Evolutionary conservation across 2,888 invertebrate species (phyloP).

Genomic region (Iphiclides podalirius): DNA sequence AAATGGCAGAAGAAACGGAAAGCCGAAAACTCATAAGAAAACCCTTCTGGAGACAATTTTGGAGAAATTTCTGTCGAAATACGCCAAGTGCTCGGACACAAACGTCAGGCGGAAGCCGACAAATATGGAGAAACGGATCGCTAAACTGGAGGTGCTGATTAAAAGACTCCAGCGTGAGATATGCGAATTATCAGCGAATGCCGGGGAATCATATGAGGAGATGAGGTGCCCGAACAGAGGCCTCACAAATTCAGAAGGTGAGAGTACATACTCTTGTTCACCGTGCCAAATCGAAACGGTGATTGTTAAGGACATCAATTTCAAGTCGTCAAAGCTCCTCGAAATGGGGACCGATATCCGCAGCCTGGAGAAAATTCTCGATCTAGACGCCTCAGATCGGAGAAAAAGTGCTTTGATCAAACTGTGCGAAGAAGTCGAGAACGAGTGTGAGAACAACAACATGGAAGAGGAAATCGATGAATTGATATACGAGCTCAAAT

Average conservation of each 20-base stretch:
- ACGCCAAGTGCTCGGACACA: too few relatives aligned
- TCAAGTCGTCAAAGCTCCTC: too few relatives aligned
- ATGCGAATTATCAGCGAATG: constrained; percentile 36
- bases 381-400: too few relatives aligned
- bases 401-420: not conserved
- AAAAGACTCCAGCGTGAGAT: constrained; percentile 52
- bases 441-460: constrained; percentile 21
- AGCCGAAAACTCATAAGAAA: constrained; percentile 12
- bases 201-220: constrained; percentile 17
- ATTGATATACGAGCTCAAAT: constrained; percentile 31
- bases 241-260: constrained; percentile 7
- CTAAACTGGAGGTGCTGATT: constrained; percentile 46
- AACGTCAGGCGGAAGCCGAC: too few relatives aligned
- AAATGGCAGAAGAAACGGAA: not conserved
- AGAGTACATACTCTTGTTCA: constrained; percentile 17
- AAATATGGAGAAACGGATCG: constrained; percentile 37
- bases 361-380: too few relatives aligned
- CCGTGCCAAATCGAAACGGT: constrained; percentile 13
- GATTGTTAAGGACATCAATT: constrained; percentile 13
- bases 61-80: constrained; percentile 31
- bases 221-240: not conserved
- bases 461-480: constrained; percentile 12
- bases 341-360: too few relatives aligned
- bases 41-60: constrained; percentile 15
- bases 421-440: constrained; percentile 7